phyloP scores from a whole-genome alignment of 2,888 invertebrate species.

The Drosophila macrospina region DNA sequence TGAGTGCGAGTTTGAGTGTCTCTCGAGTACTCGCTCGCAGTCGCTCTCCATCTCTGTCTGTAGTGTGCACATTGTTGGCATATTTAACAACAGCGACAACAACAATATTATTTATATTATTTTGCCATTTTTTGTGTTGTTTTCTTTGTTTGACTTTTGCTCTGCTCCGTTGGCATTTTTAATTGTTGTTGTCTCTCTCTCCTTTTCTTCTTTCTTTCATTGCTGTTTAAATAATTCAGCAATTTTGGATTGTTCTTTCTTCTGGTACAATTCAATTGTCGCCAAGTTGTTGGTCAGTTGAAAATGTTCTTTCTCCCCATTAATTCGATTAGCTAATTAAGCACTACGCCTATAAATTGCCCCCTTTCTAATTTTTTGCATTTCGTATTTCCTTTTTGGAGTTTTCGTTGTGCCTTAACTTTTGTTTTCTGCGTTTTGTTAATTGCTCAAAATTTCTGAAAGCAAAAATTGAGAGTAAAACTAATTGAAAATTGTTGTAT shows the following conservation, averaged over 20 bases:
- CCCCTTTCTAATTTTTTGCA: constrained; percentile 60
- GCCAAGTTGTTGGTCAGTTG: constrained; percentile 24
- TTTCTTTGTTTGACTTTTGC: constrained; percentile 71
- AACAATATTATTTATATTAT: constrained; percentile 22
- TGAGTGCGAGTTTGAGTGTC: constrained; percentile 37
- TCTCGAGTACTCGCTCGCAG: constrained; percentile 45
- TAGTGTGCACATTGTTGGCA: constrained; percentile 47
- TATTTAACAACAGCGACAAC: constrained; percentile 48
- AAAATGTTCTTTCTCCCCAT: background rate
- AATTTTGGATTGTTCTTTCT: constrained; percentile 20
- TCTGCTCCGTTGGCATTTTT: constrained; percentile 75
- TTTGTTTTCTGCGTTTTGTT: constrained; percentile 67
- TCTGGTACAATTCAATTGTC: constrained; percentile 51
- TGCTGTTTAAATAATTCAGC: constrained; percentile 62
- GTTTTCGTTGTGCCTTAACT: constrained; percentile 33
- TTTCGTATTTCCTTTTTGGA: constrained; percentile 14
- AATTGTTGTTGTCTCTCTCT: constrained; percentile 53
- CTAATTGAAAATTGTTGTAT: constrained; percentile 72
- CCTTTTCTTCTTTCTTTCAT: constrained; percentile 27
- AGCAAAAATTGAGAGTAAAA: constrained; percentile 72
- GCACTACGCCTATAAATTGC: constrained; percentile 7
- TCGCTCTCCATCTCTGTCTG: constrained; percentile 13
- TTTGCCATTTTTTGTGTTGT: constrained; percentile 24
- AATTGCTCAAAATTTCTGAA: constrained; percentile 64
- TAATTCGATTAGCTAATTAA: constrained; percentile 61